Evolutionary conservation across 1,140 invertebrate species (phyloP).

Genomic region (Penaeus vannamei): DNA sequence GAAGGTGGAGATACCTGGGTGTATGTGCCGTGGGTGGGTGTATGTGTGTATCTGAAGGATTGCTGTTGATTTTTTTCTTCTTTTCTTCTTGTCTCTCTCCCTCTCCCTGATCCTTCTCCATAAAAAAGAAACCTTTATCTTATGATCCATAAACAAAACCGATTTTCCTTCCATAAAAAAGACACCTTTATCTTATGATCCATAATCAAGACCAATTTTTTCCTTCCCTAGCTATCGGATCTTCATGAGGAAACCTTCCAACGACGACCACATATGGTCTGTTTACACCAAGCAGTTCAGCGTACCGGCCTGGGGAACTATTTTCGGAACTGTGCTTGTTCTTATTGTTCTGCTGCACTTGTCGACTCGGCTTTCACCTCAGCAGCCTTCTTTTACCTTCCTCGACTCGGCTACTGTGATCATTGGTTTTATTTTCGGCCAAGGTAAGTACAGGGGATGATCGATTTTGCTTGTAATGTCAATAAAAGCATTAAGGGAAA

Average conservation of each 20-base stretch:
- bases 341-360: neutral
- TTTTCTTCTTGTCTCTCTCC: too few relatives aligned
- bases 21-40: too few relatives aligned
- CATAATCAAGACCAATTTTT: too few relatives aligned
- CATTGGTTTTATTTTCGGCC: neutral
- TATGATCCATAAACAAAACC: too few relatives aligned
- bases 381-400: neutral
- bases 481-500: neutral
- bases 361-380: neutral
- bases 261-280: neutral
- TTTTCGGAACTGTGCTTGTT: neutral
- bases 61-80: too few relatives aligned
- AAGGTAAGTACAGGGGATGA: neutral
- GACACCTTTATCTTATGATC: too few relatives aligned
- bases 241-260: neutral
- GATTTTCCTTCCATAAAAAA: too few relatives aligned
- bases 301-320: neutral
- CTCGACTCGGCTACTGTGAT: neutral
- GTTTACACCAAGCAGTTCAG: slow-evolving; percentile 1
- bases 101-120: too few relatives aligned
- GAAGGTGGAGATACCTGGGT: too few relatives aligned
- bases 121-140: too few relatives aligned
- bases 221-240: neutral
- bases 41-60: too few relatives aligned
- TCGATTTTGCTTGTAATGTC: neutral